phyloP scores from a whole-genome alignment of 2,888 invertebrate species.

The Eilema sororculum region DNA sequence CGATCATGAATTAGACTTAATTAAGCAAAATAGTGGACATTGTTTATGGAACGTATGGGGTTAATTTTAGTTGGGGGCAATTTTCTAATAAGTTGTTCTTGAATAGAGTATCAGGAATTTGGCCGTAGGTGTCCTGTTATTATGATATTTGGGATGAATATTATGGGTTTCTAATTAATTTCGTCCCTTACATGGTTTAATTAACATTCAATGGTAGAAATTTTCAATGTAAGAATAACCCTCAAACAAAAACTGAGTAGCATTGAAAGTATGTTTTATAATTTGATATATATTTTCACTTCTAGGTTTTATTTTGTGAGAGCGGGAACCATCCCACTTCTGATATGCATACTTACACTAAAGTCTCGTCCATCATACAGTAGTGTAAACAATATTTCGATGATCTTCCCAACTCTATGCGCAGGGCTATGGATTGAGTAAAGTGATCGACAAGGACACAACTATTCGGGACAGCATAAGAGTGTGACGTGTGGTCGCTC shows the following conservation, averaged over 20 bases:
- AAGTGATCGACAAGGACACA: too few species aligned
- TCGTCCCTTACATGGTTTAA: background rate
- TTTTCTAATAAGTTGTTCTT: slow-evolving; percentile 32
- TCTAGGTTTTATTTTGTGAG: too few species aligned
- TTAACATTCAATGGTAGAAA: background rate
- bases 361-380: too few species aligned
- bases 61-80: slow-evolving; percentile 51
- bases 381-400: too few species aligned
- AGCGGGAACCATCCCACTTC: background rate
- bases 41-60: slow-evolving; percentile 45
- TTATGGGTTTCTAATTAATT: slow-evolving; percentile 3
- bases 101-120: slow-evolving; percentile 27
- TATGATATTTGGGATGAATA: slow-evolving; percentile 39
- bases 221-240: background rate
- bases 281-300: too few species aligned
- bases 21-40: slow-evolving; percentile 73
- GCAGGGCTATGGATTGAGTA: too few species aligned
- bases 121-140: slow-evolving; percentile 61
- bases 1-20: slow-evolving; percentile 80
- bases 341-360: background rate
- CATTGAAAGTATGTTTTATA: too few species aligned
- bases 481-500: too few species aligned
- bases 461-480: too few species aligned
- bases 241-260: too few species aligned
- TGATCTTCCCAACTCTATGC: too few species aligned